Evolutionary conservation across 2,113 vertebrate species (phyloP), one percentile per base, ranked within the genome.

Genomic region (Sinocyclocheilus anophthalmus): DNA sequence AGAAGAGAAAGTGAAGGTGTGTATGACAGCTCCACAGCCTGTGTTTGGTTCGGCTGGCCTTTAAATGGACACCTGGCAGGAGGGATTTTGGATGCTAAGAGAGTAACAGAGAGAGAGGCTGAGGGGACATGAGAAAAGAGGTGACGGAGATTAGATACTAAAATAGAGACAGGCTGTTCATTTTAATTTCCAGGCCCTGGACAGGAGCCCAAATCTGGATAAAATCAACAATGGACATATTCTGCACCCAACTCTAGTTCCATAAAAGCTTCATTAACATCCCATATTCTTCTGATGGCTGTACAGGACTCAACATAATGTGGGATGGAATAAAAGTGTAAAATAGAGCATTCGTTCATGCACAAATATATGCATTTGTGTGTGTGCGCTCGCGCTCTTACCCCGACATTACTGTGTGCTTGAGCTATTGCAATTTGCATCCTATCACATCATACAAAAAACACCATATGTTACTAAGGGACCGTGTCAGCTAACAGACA

Each of bases 11-110:
- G 30, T 37, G 16, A 5, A 70, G 11, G 20, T 65, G 6, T 48
- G 59, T 26, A 81, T 63, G 79, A 30, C 95, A 93, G 96, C 96
- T 96, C 95, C 94, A 95, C 91, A 94, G 96, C 96, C 96, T 92
- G 94, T 98, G 96, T 98, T 98, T 97, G 96, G 95, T 96, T 99
- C 99, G 97, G 97, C 97, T 93, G 89, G 94, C 91, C 95, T 96
- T 97, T 97, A 96, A 94, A 96, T 93, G 92, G 93, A 93, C 95
- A 93, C 94, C 97, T 98, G 97, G 97, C 96, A 96, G 95, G 90
- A 39, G 88, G 88, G 93, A 91, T 94, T 95, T 93, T 95, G 97
- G 96, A 97, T 94, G 94, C 94, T 94, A 94, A 95, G 95, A 95
- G 96, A 90, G 90, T 90, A 91, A 90, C 89, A 91, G 22, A 79